Conservation (phyloP, 2,888 invertebrate genomes). For the Branchellion lobata region DNA sequence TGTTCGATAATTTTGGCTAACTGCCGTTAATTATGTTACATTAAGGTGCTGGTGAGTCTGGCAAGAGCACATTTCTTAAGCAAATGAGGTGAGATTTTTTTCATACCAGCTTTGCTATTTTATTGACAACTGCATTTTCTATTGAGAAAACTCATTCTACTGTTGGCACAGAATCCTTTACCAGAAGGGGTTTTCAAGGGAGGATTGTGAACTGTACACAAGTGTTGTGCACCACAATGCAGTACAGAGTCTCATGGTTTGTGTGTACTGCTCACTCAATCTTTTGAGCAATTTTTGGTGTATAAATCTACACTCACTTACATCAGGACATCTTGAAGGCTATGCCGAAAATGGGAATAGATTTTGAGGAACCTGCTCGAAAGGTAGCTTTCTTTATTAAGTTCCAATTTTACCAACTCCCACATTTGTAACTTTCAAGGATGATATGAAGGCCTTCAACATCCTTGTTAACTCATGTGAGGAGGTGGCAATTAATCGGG, state of each 20-base stretch:
- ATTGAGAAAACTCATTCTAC: no score
- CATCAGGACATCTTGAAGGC: not conserved
- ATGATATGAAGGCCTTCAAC: no score
- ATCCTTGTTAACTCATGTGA: no score
- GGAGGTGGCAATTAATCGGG: not conserved
- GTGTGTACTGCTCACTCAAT: no score
- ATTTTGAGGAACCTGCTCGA: not conserved
- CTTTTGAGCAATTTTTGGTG: not conserved
- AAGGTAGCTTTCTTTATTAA: not conserved
- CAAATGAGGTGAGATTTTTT: constrained; percentile 38
- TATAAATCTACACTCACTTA: not conserved
- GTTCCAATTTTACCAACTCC: no score
- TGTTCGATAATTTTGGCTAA: not conserved
- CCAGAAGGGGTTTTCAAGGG: not conserved
- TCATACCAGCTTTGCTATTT: not conserved
- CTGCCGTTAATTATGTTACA: not conserved
- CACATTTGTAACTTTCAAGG: no score
- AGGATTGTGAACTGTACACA: constrained; percentile 6
- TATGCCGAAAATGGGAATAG: not conserved
- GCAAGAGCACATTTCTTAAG: constrained; percentile 46
- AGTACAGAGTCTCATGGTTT: constrained; percentile 30
- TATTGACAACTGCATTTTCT: no score
- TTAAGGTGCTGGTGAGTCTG: constrained; percentile 46
- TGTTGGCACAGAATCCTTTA: not conserved
- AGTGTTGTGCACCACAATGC: constrained; percentile 38